Evolutionary conservation across 1,140 invertebrate species (phyloP).

Genomic region (Atta colombica): DNA sequence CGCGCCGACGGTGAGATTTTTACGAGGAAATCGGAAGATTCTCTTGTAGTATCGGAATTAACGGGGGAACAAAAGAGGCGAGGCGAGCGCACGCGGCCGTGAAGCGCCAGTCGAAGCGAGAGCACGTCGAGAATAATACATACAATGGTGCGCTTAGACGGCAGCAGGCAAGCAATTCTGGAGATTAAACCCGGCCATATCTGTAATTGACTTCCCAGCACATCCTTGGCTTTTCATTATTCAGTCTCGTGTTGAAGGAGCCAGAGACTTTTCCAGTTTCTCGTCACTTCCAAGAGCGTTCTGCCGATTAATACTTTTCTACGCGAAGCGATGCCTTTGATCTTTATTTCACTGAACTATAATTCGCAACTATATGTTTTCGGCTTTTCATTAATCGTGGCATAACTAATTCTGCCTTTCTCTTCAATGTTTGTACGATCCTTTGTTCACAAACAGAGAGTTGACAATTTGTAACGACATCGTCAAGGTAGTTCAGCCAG

Average conservation of each 20-base stretch:
- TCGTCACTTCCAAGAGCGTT: slow-evolving; percentile 1
- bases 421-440: no score
- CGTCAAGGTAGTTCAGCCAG: background rate
- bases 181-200: slow-evolving; percentile 63
- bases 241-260: slow-evolving; percentile 2
- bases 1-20: slow-evolving; percentile 14
- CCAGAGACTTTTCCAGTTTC: slow-evolving; percentile 43
- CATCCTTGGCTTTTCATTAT: slow-evolving; percentile 64
- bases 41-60: slow-evolving; percentile 45
- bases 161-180: slow-evolving; percentile 56
- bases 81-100: slow-evolving; percentile 31
- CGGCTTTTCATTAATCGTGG: slow-evolving; percentile 1
- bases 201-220: slow-evolving; percentile 60
- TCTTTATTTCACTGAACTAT: background rate
- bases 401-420: background rate
- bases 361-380: background rate
- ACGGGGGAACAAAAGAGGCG: slow-evolving; percentile 13
- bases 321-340: slow-evolving; percentile 3
- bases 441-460: background rate
- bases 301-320: background rate
- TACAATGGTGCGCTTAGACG: slow-evolving; percentile 55
- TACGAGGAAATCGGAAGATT: slow-evolving; percentile 2
- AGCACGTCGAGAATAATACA: slow-evolving; percentile 39
- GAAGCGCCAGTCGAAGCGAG: slow-evolving; percentile 35
- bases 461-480: slow-evolving; percentile 19